These are phyloP conservation scores for Botia almorhae DNA, from an alignment of 2,797 vertebrate genomes.

Conservation along the genomic window DNA sequence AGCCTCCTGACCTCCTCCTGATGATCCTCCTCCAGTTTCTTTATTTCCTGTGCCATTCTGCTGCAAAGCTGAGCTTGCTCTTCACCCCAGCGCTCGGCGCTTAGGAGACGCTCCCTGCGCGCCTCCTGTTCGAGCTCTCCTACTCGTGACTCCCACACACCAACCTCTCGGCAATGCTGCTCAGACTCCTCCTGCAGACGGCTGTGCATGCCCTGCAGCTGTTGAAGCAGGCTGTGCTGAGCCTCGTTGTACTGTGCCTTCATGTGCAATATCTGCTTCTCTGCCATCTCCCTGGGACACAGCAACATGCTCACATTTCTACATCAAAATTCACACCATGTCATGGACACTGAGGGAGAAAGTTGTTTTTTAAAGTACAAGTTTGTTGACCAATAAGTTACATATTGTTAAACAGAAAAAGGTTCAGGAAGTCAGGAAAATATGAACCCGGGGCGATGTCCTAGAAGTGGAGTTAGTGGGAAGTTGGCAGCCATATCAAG, in stretches of 20 bases:
- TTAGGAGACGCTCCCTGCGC: constrained; percentile 61
- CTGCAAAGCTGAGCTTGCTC: constrained; percentile 66
- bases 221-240: constrained; percentile 59
- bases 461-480: too few species aligned
- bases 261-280: constrained; percentile 65
- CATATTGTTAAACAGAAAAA: neutral
- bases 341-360: neutral
- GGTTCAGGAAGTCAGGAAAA: neutral
- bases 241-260: constrained; percentile 65
- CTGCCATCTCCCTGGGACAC: constrained; percentile 72
- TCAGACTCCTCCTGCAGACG: constrained; percentile 63
- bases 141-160: constrained; percentile 55
- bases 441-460: neutral
- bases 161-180: constrained; percentile 53
- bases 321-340: constrained; percentile 6
- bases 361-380: neutral
- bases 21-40: constrained; percentile 60
- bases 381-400: neutral
- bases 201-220: constrained; percentile 59
- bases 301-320: constrained; percentile 51
- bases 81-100: constrained; percentile 58
- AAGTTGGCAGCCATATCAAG: too few species aligned
- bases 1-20: constrained; percentile 63
- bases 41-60: constrained; percentile 64
- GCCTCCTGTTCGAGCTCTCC: constrained; percentile 61